Conservation (phyloP, 53 echinoderm and acorn worm genomes). For the Astropecten irregularis region DNA sequence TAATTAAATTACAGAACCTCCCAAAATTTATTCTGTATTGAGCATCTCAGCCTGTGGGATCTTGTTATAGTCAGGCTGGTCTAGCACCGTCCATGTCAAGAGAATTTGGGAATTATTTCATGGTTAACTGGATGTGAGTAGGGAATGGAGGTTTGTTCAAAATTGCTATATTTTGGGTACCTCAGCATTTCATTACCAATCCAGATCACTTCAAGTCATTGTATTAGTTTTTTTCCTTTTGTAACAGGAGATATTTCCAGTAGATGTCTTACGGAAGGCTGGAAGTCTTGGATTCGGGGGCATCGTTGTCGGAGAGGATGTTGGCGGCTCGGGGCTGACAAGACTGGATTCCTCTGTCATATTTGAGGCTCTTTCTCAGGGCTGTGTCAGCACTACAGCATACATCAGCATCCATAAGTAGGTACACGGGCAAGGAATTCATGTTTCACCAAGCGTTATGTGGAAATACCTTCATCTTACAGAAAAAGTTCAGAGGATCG, state of each 20-base stretch:
- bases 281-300: slow-evolving; percentile 43
- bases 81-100: no score
- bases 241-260: slow-evolving; percentile 41
- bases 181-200: no score
- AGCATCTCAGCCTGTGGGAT: no score
- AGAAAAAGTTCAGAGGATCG: background rate
- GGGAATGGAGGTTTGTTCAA: no score
- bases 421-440: background rate
- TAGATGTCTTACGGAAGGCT: slow-evolving; percentile 16
- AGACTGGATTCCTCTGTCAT: slow-evolving; percentile 26
- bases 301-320: background rate
- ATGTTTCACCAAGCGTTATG: background rate
- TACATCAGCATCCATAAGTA: slow-evolving; percentile 51
- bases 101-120: no score
- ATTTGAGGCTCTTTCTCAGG: slow-evolving; percentile 29
- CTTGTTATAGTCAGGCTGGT: no score
- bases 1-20: no score
- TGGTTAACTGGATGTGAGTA: no score
- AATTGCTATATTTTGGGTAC: no score
- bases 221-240: no score
- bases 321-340: slow-evolving; percentile 21
- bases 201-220: no score
- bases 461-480: background rate
- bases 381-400: slow-evolving; percentile 35
- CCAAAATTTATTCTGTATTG: no score